phyloP scores from a whole-genome alignment of 2,888 invertebrate genomes.

The Pogonocherus hispidulus region DNA sequence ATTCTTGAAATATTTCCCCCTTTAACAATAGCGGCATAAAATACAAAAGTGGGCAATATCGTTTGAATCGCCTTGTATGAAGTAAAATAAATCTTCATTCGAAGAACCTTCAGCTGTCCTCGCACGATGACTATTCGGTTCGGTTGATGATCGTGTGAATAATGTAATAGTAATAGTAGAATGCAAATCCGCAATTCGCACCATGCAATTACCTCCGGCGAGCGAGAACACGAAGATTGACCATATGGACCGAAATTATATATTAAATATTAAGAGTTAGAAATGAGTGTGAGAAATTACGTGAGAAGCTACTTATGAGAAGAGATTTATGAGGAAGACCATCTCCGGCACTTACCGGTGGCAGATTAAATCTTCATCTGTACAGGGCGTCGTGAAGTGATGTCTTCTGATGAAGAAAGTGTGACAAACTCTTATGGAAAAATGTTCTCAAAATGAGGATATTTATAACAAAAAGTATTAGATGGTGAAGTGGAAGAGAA shows the following conservation, averaged over 20 bases:
- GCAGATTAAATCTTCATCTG: not conserved
- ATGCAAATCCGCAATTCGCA: slow-evolving; percentile 30
- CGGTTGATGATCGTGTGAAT: slow-evolving; percentile 28
- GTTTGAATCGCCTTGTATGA: not conserved
- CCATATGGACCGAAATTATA: slow-evolving; percentile 26
- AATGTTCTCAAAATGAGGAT: too few species aligned
- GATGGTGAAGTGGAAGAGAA: too few species aligned
- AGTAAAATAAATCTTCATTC: slow-evolving; percentile 20
- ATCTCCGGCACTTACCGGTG: not conserved
- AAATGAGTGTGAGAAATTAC: slow-evolving; percentile 15
- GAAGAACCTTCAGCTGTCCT: slow-evolving; percentile 33
- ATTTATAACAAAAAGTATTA: too few species aligned
- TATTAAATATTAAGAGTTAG: slow-evolving; percentile 5
- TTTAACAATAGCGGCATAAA: too few species aligned
- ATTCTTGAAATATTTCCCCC: too few species aligned
- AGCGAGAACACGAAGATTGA: slow-evolving; percentile 18
- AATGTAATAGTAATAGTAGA: slow-evolving; percentile 23
- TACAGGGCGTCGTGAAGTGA: too few species aligned
- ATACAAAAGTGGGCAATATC: not conserved
- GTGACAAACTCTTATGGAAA: too few species aligned
- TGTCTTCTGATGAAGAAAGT: too few species aligned
- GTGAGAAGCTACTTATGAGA: not conserved
- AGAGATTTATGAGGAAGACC: not conserved
- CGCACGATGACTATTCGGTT: slow-evolving; percentile 25
- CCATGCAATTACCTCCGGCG: slow-evolving; percentile 28